A percentile compares a stretch with the other conserved stretches of the same genome.
Evolutionary conservation across 2,888 invertebrate species (phyloP).

Genomic region (Dicyrtoma fusca): DNA sequence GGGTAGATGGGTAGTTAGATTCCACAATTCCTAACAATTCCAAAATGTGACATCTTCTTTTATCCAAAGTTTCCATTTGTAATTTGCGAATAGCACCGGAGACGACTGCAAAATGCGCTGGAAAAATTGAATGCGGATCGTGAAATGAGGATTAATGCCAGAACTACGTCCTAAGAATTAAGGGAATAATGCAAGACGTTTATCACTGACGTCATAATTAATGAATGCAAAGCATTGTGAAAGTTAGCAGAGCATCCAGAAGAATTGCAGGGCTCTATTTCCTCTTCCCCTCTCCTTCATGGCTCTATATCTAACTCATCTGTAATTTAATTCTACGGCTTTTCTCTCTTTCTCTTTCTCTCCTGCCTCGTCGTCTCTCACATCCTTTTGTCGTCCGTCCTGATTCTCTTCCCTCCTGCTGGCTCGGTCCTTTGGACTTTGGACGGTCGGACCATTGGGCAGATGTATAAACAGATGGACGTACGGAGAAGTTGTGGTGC

Average conservation of each 20-base stretch:
- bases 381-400: background rate
- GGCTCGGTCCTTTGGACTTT: background rate
- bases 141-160: slow-evolving; percentile 45
- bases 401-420: background rate
- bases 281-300: slow-evolving; percentile 1
- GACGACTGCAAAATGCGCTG: too few species aligned
- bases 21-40: too few species aligned
- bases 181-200: slow-evolving; percentile 40
- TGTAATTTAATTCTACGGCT: background rate
- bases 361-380: background rate
- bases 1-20: too few species aligned
- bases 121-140: slow-evolving; percentile 34
- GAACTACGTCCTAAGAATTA: slow-evolving; percentile 23
- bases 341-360: background rate
- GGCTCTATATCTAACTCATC: background rate
- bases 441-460: background rate
- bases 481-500: background rate
- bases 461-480: background rate
- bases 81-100: too few species aligned
- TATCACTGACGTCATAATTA: slow-evolving; percentile 51
- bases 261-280: slow-evolving; percentile 9
- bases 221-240: slow-evolving; percentile 36
- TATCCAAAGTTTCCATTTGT: too few species aligned
- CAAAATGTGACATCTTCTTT: too few species aligned
- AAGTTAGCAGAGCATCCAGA: slow-evolving; percentile 8